Evolutionary conservation across 2,888 invertebrate species (phyloP), one percentile per base, ranked within the genome.

Genomic region (Myopa testacea): DNA sequence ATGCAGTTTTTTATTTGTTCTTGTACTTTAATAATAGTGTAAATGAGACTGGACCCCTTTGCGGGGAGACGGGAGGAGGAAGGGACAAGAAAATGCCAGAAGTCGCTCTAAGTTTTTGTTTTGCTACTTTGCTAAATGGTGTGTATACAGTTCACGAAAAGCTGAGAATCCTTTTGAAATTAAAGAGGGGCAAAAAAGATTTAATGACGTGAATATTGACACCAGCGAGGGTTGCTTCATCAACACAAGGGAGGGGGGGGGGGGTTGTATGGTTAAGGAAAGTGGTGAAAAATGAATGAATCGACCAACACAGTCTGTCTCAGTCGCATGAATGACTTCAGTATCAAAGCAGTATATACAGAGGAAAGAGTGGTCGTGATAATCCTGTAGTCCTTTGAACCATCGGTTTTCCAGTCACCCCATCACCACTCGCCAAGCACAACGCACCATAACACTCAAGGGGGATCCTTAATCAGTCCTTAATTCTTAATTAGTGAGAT

Each of bases 161-260:
- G 69, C 34, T 38, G 14, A 50, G 68, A 77, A 77, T 77, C 67
- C 58, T 77, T 72, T 68, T 58, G 37, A 62, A 63, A 19, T 67
- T 52, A 26, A 60, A 50, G n/a, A 70, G 26, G 38, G 50, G 8
- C 6, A 58, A 68, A 76, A 74, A 74, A 67, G 55, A 74, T 75
- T 78, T 78, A 80, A 78, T 80, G 80, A 77, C 74, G 75, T 76
- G 79, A 80, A 80, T 79, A 80, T 80, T 80, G 79, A 78, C 77
- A 77, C 58, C 34, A 38, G 16, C 37, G 65, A 16, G 3, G 50
- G 5, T 16, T 7, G 19, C 3, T 45, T 26, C 10, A 69, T 16
- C 55, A 45, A 4, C 16, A 19, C n/a, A 55, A 55, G n/a, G n/a
- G 7, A 1, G 1, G 19, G 50, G 12, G 14, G 10, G 14, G 7